A percentile compares a stretch with the other conserved stretches of the same genome.
These are phyloP conservation scores for Luperina nickerlii DNA, from an alignment of 2,888 invertebrate genomes.

Conservation along the genomic window DNA sequence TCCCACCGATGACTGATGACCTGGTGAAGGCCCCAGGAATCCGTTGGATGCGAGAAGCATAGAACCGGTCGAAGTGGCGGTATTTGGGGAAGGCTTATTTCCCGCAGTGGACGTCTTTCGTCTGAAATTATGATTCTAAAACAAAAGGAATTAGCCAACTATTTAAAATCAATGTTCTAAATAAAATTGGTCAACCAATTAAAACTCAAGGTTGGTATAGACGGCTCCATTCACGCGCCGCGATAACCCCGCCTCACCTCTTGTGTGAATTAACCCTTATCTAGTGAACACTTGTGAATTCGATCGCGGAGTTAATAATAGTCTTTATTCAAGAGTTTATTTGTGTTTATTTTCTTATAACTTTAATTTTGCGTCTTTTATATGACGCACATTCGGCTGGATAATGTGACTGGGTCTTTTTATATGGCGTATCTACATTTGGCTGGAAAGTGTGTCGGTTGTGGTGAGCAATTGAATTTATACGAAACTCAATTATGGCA, in stretches of 20 bases:
- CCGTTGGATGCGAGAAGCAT: not conserved
- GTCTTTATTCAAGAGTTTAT: conserved; percentile 34
- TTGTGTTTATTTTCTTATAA: conserved; percentile 24
- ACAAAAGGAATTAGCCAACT: not conserved
- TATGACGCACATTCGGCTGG: conserved; percentile 5
- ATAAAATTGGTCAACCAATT: conserved; percentile 61
- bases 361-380: conserved; percentile 12
- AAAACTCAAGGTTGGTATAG: conserved; percentile 74
- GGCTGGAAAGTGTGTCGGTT: not conserved
- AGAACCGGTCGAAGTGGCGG: not conserved
- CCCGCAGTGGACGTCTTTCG: not conserved
- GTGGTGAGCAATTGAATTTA: not conserved
- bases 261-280: conserved; percentile 74
- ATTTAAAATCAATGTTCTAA: conserved; percentile 28
- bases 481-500: not conserved
- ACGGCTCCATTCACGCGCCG: conserved; percentile 54
- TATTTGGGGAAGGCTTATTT: not conserved
- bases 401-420: not conserved
- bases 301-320: conserved; percentile 37
- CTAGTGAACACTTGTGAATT: conserved; percentile 55
- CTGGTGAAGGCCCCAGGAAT: not conserved
- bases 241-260: conserved; percentile 76
- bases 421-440: too few relatives aligned
- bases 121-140: not conserved
- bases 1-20: not conserved